Percentiles rank a stretch among this genome's conserved stretches.
Conservation (phyloP, 2,113 vertebrate genomes). For the Vicugna pacos region DNA sequence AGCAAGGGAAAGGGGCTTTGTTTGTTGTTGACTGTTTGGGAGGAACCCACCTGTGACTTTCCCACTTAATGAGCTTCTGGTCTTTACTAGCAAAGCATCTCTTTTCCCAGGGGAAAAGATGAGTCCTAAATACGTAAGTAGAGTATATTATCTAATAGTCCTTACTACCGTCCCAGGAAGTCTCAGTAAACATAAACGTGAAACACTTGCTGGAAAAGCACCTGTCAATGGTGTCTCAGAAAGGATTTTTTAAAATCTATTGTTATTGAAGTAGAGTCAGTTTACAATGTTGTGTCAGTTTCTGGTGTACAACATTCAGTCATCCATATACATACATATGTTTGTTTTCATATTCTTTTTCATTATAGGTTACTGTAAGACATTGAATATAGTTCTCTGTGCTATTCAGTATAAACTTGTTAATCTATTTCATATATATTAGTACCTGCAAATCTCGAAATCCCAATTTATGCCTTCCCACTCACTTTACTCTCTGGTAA, state of each 20-base stretch:
- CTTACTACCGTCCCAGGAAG: not conserved
- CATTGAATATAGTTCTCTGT: too few species aligned
- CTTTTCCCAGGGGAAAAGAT: constrained; percentile 50
- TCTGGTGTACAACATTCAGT: too few species aligned
- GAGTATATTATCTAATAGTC: not conserved
- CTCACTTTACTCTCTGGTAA: too few species aligned
- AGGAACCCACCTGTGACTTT: not conserved
- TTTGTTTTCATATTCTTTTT: too few species aligned
- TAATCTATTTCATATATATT: too few species aligned
- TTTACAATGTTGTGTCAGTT: too few species aligned
- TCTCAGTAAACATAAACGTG: not conserved
- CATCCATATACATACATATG: too few species aligned
- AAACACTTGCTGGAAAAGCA: not conserved
- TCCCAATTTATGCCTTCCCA: too few species aligned
- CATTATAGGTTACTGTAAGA: too few species aligned
- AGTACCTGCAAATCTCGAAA: too few species aligned
- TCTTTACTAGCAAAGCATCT: constrained; percentile 5
- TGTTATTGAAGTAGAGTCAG: too few species aligned
- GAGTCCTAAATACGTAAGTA: constrained; percentile 30
- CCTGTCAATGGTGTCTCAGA: not conserved
- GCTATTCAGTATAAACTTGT: too few species aligned
- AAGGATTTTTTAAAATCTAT: not conserved
- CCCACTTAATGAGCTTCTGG: not conserved
- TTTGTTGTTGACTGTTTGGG: not conserved
- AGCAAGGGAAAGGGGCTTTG: not conserved